phyloP scores from a whole-genome alignment of 1,140 invertebrate genomes.

The Pseudoatta argentina region DNA sequence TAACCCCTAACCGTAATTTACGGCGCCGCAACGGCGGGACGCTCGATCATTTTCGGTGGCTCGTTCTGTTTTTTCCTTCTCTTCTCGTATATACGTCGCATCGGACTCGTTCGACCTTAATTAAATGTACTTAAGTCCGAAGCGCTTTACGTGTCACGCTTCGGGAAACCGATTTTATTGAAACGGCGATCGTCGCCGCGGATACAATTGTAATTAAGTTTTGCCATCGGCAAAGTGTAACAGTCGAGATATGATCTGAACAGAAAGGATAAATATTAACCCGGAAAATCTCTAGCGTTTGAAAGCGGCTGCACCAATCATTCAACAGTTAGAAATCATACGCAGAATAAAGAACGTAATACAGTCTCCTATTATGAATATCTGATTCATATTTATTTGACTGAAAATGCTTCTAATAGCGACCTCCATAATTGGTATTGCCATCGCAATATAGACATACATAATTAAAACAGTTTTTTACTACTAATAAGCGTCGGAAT shows the following conservation, averaged over 20 bases:
- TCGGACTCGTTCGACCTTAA: conserved; percentile 17
- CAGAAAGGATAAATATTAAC: conserved; percentile 31
- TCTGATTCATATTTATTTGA: neutral
- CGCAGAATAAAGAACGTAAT: neutral
- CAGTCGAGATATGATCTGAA: neutral
- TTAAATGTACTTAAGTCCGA: conserved; percentile 27
- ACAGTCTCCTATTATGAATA: neutral
- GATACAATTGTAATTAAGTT: neutral
- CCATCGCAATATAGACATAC: neutral
- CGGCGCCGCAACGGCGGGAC: conserved; percentile 38
- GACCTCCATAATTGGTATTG: neutral
- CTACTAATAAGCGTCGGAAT: neutral
- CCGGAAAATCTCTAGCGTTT: conserved; percentile 10
- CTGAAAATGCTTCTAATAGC: neutral
- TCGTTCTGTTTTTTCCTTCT: conserved; percentile 27
- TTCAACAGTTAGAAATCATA: conserved; percentile 25
- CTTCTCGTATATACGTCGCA: too few relatives aligned
- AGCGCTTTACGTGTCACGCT: conserved; percentile 13
- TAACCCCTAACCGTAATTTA: conserved; percentile 60
- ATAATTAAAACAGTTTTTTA: neutral
- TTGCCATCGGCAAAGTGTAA: neutral
- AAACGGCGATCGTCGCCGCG: neutral
- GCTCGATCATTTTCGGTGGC: conserved; percentile 43
- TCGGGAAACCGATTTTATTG: conserved; percentile 5
- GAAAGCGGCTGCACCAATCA: conserved; percentile 12